Conservation (phyloP, 2,113 vertebrate species). For the Rhizomys pruinosus region DNA sequence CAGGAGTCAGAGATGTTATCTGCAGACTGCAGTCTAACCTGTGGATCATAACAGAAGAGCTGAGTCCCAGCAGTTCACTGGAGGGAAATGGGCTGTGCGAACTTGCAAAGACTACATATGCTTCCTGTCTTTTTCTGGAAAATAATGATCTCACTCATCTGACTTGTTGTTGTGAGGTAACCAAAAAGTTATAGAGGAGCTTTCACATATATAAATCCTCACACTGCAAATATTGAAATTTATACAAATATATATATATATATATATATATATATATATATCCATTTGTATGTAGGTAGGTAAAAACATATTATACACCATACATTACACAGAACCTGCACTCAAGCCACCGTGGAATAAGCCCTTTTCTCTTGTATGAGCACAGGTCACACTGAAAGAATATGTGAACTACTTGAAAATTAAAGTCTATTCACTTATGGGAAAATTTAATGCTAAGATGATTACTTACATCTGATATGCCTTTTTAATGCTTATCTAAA, state of each 20-base stretch:
- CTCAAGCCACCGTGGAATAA: neutral
- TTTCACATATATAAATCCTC: neutral
- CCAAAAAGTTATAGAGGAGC: neutral
- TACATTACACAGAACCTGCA: neutral
- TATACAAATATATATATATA: neutral
- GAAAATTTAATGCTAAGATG: neutral
- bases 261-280: neutral
- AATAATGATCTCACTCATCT: neutral
- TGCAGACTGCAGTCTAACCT: neutral
- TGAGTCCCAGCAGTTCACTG: neutral
- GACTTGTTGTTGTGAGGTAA: neutral
- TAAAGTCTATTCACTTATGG: neutral
- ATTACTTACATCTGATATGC: neutral
- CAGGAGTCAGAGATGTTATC: neutral
- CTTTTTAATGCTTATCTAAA: neutral
- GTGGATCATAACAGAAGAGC: fast-evolving
- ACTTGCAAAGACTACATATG: neutral
- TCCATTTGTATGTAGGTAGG: fast-evolving
- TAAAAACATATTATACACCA: neutral
- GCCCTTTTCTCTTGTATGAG: neutral
- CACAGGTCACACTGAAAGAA: neutral
- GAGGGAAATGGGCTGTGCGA: neutral
- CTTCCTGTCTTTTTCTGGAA: neutral
- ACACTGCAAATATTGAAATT: neutral
- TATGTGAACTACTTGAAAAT: neutral